Evolutionary conservation across 1,140 invertebrate species (phyloP).

Genomic region (Drosophila nebulosa): DNA sequence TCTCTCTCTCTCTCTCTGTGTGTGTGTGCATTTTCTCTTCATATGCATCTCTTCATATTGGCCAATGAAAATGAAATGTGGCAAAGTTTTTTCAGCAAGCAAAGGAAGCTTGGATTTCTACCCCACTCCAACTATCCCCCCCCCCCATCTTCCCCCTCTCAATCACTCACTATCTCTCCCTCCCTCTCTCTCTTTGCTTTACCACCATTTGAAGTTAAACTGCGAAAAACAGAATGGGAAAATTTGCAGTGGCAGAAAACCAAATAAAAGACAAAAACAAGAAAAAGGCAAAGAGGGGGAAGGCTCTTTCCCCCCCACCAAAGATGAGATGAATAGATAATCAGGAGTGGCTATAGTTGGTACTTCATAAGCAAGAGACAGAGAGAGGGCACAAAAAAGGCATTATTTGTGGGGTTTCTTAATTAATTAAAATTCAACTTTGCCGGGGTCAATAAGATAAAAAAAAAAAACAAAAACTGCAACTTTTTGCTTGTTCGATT

Average conservation of each 20-base stretch:
- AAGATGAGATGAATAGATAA: not conserved
- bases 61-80: constrained; percentile 55
- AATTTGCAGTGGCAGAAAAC: not conserved
- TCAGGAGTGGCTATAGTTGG: too few species aligned
- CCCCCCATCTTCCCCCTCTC: not conserved
- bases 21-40: constrained; percentile 22
- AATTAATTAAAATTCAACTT: too few species aligned
- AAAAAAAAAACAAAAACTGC: too few species aligned
- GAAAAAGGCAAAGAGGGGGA: constrained; percentile 5
- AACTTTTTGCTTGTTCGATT: too few species aligned
- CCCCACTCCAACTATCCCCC: too few species aligned
- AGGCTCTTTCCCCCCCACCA: too few species aligned
- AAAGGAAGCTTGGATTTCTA: constrained; percentile 23
- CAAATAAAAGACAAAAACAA: constrained; percentile 22
- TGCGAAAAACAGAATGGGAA: not conserved
- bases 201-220: not conserved
- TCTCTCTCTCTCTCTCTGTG: too few species aligned
- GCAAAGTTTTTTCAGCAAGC: constrained; percentile 28
- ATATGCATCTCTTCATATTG: constrained; percentile 2
- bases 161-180: too few species aligned
- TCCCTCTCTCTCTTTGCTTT: not conserved
- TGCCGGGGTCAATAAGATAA: too few species aligned
- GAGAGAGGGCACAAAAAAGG: too few species aligned
- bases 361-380: too few species aligned
- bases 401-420: too few species aligned